Base-by-base conservation (phyloP, 2,888 invertebrate genomes). In the Entomobrya proxima region DNA sequence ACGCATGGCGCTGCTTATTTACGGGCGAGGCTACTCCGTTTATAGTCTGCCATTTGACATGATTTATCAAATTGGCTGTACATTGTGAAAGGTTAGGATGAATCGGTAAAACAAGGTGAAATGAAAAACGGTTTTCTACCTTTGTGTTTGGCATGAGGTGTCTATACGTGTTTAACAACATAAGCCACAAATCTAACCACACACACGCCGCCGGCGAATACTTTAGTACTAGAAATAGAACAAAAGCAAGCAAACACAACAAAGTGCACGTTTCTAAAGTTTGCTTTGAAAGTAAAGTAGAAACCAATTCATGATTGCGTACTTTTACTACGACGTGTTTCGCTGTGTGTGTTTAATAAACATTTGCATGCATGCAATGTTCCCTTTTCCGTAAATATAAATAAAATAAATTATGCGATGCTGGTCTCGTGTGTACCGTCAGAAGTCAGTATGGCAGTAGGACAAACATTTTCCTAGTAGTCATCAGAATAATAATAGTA, bases 31-130 rank as follows among this genome's bases (percentile, higher is more conserved):
- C 6, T 69, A 69, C 44, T 69, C 11, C 40, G 15, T 72, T n/a
- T 24, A 5, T 47, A n/a, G n/a, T 27, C 27, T 58, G 18, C 75
- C 27, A 40, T 50, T 52, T 35, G 21, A 27, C 58, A 40, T 76
- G 55, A 52, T 55, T 50, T 52, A 75, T 55, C 52, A 55, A 76
- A 55, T 55, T 47, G 37, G 32, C 72, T 72, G 30, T 47, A 5
- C n/a, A 15, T 76, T 76, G 55, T 76, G 76, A 76, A 55, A 76
- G 76, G 76, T 76, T 76, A 40, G 37, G 52, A 52, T 75, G 75
- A 75, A 47, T 47, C 7, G 30, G 47, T 72, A 47, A 47, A 30
- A 7, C 15, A 18, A 47, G 72, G 72, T 47, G 47, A 72, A 72
- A 30, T 27, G n/a, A 47, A 30, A 47, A 21, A 40, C 44, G 44